These are phyloP conservation scores for Proisotoma minuta DNA, from an alignment of 2,888 invertebrate genomes.

Conservation along the genomic window DNA sequence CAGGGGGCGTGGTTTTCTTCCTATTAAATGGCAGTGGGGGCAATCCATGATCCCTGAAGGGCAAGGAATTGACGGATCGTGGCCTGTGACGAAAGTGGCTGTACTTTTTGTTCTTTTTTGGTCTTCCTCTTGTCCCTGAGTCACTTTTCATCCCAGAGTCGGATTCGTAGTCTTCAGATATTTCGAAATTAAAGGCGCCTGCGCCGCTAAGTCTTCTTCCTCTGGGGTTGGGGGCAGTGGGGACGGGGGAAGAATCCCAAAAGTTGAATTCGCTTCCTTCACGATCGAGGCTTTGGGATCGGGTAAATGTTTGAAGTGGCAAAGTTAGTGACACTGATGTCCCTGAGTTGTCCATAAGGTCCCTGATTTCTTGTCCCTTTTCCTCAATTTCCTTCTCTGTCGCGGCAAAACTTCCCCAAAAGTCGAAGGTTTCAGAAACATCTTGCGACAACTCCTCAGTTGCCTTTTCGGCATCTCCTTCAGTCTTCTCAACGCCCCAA, in stretches of 20 bases:
- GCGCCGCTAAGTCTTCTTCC: constrained; percentile 32
- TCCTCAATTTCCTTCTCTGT: constrained; percentile 7
- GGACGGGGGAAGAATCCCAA: constrained; percentile 39
- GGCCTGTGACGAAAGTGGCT: constrained; percentile 32
- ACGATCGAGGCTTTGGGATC: constrained; percentile 24
- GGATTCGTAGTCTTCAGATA: constrained; percentile 41
- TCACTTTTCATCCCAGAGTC: constrained; percentile 36
- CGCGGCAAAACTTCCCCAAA: constrained; percentile 4
- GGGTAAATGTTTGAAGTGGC: not conserved
- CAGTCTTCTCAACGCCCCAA: constrained; percentile 11
- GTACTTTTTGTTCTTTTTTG: constrained; percentile 17
- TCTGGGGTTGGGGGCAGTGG: constrained; percentile 34
- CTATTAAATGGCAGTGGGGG: not conserved
- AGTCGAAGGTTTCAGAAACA: constrained; percentile 6
- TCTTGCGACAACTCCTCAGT: not conserved
- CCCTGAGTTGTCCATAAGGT: not conserved
- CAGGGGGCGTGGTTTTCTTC: not conserved
- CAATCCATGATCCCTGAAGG: too few relatives aligned
- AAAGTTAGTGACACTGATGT: not conserved
- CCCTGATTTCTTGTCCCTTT: not conserved
- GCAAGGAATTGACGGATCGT: too few relatives aligned
- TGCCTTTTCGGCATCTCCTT: not conserved
- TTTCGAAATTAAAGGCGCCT: constrained; percentile 45
- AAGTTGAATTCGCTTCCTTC: constrained; percentile 41
- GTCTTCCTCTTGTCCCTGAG: not conserved